Evolutionary conservation across 1,140 invertebrate genomes (phyloP).

Genomic region (Diploscapter pachys): DNA sequence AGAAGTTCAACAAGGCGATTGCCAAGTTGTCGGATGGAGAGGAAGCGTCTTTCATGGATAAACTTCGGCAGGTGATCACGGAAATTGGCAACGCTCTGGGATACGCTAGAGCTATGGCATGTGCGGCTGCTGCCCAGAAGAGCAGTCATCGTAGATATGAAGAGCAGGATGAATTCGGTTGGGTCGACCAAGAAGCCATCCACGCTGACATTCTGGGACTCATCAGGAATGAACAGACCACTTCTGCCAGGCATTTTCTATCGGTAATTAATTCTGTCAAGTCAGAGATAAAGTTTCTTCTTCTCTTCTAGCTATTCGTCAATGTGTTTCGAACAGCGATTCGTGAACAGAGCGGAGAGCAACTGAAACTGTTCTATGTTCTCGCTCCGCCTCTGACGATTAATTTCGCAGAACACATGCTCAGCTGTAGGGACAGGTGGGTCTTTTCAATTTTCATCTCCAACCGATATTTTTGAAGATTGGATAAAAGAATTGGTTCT

Average conservation of each 20-base stretch:
- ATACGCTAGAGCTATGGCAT: slow-evolving; percentile 87
- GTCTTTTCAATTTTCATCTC: too few relatives aligned
- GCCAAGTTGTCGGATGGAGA: slow-evolving; percentile 78
- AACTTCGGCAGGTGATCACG: slow-evolving; percentile 84
- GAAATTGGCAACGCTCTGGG: slow-evolving; percentile 86
- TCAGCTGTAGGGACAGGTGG: slow-evolving; percentile 81
- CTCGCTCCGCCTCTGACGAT: slow-evolving; percentile 88
- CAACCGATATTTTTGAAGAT: too few relatives aligned
- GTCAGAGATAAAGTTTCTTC: background rate
- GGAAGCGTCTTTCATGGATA: slow-evolving; percentile 82
- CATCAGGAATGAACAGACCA: background rate
- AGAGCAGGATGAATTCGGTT: background rate
- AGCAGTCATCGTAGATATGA: background rate
- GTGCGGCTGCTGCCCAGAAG: slow-evolving; percentile 73
- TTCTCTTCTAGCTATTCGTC: slow-evolving; percentile 71
- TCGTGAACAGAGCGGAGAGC: slow-evolving; percentile 74
- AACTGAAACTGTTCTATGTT: slow-evolving; percentile 87
- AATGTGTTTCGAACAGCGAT: slow-evolving; percentile 83
- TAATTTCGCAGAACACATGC: slow-evolving; percentile 88
- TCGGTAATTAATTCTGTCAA: too few relatives aligned
- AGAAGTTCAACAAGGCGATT: slow-evolving; percentile 89
- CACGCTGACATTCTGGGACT: background rate
- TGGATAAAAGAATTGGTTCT: too few relatives aligned
- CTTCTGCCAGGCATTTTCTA: too few relatives aligned
- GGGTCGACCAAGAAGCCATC: background rate